Base-by-base conservation (phyloP, 2,113 vertebrate genomes). In the Serinus canaria region DNA sequence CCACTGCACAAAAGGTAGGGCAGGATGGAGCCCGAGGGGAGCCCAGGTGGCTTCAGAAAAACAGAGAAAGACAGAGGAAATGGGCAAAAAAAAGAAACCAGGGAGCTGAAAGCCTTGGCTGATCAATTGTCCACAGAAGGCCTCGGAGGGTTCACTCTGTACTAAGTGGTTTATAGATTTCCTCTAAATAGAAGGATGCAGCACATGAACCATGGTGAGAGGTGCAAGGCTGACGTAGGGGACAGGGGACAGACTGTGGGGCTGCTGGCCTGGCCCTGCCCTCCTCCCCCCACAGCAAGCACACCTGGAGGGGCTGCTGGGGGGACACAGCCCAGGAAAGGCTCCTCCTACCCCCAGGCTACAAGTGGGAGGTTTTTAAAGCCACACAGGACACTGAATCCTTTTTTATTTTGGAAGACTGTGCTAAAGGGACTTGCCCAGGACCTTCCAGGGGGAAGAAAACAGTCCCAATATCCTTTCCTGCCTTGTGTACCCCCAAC, bases 81-180 rank as follows among this genome's bases (percentile, higher is more conserved):
- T 8, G 41, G 43, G 8, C 5, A 5, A 47, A 82, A 64, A 83
- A 56, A 3, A 53, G 30, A 7, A 50, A 46, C 13, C 0, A 0
- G 2, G 2, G 28, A 49, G 47, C 56, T 82, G 6, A 66, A 76
- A 64, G 33, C 69, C 18, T 41, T 0, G 46, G 58, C 64, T 49
- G 66, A 89, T 91, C 94, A 89, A 52, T 95, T 80, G 72, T 44
- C 80, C 1, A 1, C 88, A 93, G 85, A 62, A 87, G 84, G 76
- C 27, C 5, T 72, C 9, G 20, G 39, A 33, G 27, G 75, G 68
- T 56, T 90, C 44, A 0, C 62, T 62, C 88, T 95, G 90, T 72
- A 16, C 90, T 87, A 3, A 79, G 87, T 75, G 91, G 28, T 95
- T 96, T 95, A 96, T 96, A 68, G 96, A 96, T 96, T 91, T 87